Evolutionary conservation across 2,113 vertebrate species (phyloP), one percentile per base, ranked within the genome.

Genomic region (Panthera tigris): DNA sequence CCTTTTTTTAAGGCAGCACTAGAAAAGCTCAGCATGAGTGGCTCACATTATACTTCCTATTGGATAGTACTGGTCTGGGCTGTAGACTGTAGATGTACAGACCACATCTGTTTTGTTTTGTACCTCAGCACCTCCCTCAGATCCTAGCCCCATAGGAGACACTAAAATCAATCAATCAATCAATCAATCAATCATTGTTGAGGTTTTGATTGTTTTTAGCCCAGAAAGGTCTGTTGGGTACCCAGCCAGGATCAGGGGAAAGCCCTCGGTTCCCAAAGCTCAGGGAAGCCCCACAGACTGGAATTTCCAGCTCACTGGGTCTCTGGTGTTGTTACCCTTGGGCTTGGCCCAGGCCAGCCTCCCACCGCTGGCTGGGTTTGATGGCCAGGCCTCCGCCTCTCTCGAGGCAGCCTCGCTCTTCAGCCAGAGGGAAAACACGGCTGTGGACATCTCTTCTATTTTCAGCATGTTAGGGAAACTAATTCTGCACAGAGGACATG

Each of bases 401-500:
- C 94, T n/a, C 83, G 94, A 89, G 92, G 36, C 61, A 94, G 96
- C 73, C 96, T 83, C 10, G 23, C 92, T 82, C 7, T 95, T 95
- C 0, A 23, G 96, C 63, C 18, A 9, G 21, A 68, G 97, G 94
- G 97, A 96, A 98, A 97, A 95, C 93, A 85, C 36, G 31, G 82
- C 79, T 82, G 36, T 76, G 95, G 95, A n/a, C 19, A 97, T 95
- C 97, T 97, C 95, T 74, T 98, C 98, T 98, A 84, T 98, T 98
- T 98, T 97, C 87, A 93, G 96, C 91, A 50, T 63, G 88, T 97
- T 82, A 55, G 79, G 98, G 98, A 96, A 98, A 85, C 90, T 0
- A 0, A 5, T 95, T 97, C 96, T 98, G 89, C 74, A 5, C 36
- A 84, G 98, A 91, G 97, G 88, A 89, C 92, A 25, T 96, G 98